phyloP scores from a whole-genome alignment of 2,113 vertebrate genomes.

The Sinocyclocheilus anshuiensis region DNA sequence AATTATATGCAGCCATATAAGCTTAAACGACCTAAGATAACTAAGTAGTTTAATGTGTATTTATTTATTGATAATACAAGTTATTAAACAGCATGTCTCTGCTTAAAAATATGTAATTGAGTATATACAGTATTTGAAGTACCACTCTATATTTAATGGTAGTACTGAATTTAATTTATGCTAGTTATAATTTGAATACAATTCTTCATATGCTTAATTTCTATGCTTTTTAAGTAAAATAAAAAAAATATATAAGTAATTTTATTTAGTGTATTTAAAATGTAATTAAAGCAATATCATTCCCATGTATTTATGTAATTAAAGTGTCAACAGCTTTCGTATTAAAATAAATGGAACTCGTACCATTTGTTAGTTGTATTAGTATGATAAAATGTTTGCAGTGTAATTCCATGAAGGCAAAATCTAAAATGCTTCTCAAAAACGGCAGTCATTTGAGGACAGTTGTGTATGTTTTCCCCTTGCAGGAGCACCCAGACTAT shows the following conservation, averaged over 20 bases:
- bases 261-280: neutral
- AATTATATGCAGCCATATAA: too few species aligned
- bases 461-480: conserved; percentile 41
- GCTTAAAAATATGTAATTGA: neutral
- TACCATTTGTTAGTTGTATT: neutral
- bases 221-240: neutral
- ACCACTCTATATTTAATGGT: neutral
- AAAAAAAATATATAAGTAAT: neutral
- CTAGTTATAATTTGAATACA: neutral
- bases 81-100: too few species aligned
- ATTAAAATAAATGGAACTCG: neutral
- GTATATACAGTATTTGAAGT: neutral
- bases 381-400: too few species aligned
- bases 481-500: conserved; percentile 82
- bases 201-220: neutral
- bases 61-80: too few species aligned
- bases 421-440: neutral
- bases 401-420: neutral
- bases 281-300: neutral
- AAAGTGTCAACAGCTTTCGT: neutral
- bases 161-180: neutral
- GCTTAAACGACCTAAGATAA: too few species aligned
- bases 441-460: neutral
- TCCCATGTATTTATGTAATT: too few species aligned
- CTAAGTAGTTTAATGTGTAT: too few species aligned